Conservation (phyloP, 2,113 vertebrate genomes). For the Ibidorhyncha struthersii region DNA sequence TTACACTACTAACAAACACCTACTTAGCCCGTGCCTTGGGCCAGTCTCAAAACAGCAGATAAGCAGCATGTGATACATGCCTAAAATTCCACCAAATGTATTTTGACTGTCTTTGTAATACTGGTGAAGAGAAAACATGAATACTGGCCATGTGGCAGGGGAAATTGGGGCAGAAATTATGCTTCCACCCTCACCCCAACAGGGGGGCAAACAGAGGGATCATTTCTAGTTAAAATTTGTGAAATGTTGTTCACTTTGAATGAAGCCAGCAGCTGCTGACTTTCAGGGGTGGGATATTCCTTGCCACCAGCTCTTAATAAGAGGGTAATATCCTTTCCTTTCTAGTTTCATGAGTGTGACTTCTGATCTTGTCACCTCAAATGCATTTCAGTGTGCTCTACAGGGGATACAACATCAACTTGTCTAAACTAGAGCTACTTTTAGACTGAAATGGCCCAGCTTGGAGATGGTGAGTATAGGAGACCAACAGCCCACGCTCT, state of each 20-base stretch:
- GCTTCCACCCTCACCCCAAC: not conserved
- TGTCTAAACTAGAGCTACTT: not conserved
- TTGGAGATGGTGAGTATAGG: not conserved
- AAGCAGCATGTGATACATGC: not conserved
- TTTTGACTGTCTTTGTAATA: not conserved
- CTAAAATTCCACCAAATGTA: slow-evolving; percentile 23
- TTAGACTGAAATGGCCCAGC: not conserved
- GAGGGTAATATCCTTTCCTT: not conserved
- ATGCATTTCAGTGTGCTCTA: not conserved
- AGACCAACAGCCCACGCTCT: not conserved
- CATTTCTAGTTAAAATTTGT: not conserved
- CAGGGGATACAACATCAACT: not conserved
- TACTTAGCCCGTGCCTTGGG: not conserved
- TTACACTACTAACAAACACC: slow-evolving; percentile 26
- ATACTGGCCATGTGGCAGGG: not conserved
- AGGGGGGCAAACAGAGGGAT: not conserved
- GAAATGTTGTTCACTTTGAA: not conserved
- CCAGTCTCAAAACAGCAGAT: slow-evolving; percentile 9
- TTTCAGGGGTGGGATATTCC: not conserved
- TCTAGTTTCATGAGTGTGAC: not conserved
- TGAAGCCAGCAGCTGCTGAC: not conserved
- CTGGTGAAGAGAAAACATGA: not conserved
- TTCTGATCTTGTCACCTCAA: not conserved
- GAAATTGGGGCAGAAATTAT: not conserved
- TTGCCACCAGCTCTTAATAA: not conserved